Evolutionary conservation across 2,113 vertebrate species (phyloP).

Genomic region (Gavialis gangeticus): DNA sequence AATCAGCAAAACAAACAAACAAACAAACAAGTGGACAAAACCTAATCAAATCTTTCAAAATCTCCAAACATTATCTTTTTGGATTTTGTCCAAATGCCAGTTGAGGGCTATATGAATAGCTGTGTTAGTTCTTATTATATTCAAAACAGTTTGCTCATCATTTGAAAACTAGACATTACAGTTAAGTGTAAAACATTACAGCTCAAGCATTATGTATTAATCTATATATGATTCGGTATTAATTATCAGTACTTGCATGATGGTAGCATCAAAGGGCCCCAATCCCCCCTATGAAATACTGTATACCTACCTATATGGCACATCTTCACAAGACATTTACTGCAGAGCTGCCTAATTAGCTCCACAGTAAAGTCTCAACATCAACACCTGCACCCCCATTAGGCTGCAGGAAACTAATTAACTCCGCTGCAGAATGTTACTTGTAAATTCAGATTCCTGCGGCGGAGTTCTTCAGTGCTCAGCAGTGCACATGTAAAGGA

Average conservation of each 20-base stretch:
- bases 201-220: background rate
- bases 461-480: no score
- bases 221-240: background rate
- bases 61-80: background rate
- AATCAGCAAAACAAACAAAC: background rate
- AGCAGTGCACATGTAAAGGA: no score
- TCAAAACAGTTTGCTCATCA: background rate
- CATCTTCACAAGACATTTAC: no score
- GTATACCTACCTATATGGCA: no score
- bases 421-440: no score
- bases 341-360: no score
- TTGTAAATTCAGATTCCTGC: no score
- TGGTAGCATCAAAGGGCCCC: background rate
- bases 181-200: background rate
- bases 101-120: background rate
- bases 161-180: background rate
- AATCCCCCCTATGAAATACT: background rate
- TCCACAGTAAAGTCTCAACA: no score
- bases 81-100: background rate
- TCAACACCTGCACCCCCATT: no score
- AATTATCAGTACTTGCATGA: background rate
- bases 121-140: rapidly evolving
- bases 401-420: no score
- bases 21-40: background rate
- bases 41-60: background rate